Percentiles rank a stretch among this genome's conserved stretches.
phyloP scores from a whole-genome alignment of 2,797 vertebrate species.

The Halcyon smyrnensis region DNA sequence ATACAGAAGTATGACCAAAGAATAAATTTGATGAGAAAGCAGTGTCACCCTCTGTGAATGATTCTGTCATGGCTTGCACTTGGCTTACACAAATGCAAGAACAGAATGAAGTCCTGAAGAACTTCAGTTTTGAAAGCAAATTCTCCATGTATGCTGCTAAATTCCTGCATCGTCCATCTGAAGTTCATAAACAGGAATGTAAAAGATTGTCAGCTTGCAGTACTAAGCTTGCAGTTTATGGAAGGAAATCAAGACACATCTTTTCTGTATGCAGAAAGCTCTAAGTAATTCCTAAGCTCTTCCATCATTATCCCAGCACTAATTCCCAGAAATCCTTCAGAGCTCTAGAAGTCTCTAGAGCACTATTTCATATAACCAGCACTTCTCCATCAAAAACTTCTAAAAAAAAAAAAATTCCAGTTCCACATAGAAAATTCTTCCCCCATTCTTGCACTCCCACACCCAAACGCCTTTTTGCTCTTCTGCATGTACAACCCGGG shows the following conservation, averaged over 20 bases:
- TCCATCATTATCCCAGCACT: background rate
- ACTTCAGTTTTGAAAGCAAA: background rate
- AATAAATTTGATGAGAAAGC: background rate
- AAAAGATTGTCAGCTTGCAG: background rate
- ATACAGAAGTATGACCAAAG: background rate
- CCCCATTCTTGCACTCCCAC: background rate
- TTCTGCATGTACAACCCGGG: background rate
- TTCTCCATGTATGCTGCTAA: background rate
- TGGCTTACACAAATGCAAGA: background rate
- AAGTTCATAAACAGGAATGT: background rate
- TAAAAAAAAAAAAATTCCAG: background rate
- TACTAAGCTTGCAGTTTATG: slow-evolving; percentile 1
- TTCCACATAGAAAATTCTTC: background rate
- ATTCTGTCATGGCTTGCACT: background rate
- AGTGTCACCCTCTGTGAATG: background rate
- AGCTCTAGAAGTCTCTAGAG: background rate
- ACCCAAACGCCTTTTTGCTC: background rate
- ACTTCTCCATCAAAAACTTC: background rate
- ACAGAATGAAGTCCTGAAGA: background rate
- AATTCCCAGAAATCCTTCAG: slow-evolving; percentile 5
- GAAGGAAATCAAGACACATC: background rate
- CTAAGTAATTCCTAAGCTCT: background rate
- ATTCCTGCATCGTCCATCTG: background rate
- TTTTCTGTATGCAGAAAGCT: background rate
- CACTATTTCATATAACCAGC: background rate